Evolutionary conservation across 2,888 invertebrate species (phyloP).

Genomic region (Pasiphila rectangulata): DNA sequence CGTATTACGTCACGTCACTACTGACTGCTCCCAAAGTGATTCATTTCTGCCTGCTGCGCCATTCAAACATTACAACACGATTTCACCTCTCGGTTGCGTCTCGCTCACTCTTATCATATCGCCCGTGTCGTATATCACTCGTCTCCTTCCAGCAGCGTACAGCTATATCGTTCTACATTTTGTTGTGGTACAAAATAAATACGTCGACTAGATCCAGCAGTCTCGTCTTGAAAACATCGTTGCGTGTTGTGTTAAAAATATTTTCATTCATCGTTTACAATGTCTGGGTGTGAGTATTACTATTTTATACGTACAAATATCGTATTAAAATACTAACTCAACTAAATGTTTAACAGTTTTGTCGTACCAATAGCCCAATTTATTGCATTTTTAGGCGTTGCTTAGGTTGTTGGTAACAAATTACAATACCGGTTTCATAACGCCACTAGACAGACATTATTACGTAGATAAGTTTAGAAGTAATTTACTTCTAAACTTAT

Average conservation of each 20-base stretch:
- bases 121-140: neutral
- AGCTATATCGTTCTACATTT: conserved; percentile 1
- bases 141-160: conserved; percentile 3
- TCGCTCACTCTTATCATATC: neutral
- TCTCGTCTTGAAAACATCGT: neutral
- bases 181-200: too few relatives aligned
- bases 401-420: too few relatives aligned
- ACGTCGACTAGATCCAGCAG: neutral
- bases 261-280: conserved; percentile 30
- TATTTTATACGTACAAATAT: conserved; percentile 2
- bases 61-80: conserved; percentile 14
- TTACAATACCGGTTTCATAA: too few relatives aligned
- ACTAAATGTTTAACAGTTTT: too few relatives aligned
- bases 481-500: too few relatives aligned
- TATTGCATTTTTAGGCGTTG: too few relatives aligned
- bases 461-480: too few relatives aligned
- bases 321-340: too few relatives aligned
- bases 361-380: too few relatives aligned
- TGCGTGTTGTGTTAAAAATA: neutral
- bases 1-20: neutral
- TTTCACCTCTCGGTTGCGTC: conserved; percentile 14
- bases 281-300: conserved; percentile 62
- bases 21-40: neutral
- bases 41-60: conserved; percentile 11
- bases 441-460: too few relatives aligned